phyloP scores from a whole-genome alignment of 35 echinoderm and acorn worm genomes.

The Acanthaster planci region DNA sequence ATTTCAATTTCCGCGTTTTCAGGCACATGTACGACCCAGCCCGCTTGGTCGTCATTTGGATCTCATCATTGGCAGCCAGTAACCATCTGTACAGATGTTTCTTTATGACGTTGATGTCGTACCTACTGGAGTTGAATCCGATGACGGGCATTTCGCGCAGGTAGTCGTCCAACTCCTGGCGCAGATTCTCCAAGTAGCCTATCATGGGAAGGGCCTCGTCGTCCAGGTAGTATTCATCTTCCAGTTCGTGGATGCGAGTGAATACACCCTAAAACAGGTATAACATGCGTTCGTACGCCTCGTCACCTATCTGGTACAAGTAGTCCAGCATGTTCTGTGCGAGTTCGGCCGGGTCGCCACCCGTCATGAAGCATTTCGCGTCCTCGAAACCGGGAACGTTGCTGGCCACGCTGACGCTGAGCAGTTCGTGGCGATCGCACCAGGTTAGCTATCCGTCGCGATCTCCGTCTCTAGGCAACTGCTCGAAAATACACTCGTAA shows the following conservation, averaged over 20 bases:
- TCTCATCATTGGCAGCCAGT: neutral
- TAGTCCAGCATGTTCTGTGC: neutral
- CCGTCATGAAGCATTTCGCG: slow-evolving; percentile 23
- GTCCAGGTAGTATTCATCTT: neutral
- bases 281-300: neutral
- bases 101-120: slow-evolving; percentile 63
- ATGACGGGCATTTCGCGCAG: slow-evolving; percentile 41
- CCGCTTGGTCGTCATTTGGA: slow-evolving; percentile 11
- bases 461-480: neutral
- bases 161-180: slow-evolving; percentile 11
- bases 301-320: neutral
- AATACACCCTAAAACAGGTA: neutral
- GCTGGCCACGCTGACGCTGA: slow-evolving; percentile 28
- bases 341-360: neutral
- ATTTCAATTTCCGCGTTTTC: slow-evolving; percentile 26
- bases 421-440: neutral
- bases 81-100: slow-evolving; percentile 14
- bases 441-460: neutral
- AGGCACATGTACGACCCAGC: neutral
- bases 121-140: slow-evolving; percentile 55
- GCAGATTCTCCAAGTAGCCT: neutral
- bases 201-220: neutral
- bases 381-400: slow-evolving; percentile 18
- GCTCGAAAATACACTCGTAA: slow-evolving; percentile 26
- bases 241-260: neutral